Evolutionary conservation across 1,140 invertebrate species (phyloP).

Genomic region (honey bee (Apis mellifera)): Amel_HAv3.1 CM009945.2:5751001-5751500

Average conservation of each 20-base stretch:
- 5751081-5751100: conserved; percentile 79
- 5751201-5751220: not conserved
- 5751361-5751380: too few species aligned
- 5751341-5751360: too few species aligned
- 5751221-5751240: not conserved
- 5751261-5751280: not conserved
- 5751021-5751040: conserved; percentile 62
- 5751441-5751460: conserved; percentile 78
- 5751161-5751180: not conserved
- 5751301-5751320: not conserved
- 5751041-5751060: conserved; percentile 49
- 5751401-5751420: too few species aligned
- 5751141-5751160: not conserved
- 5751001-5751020: conserved; percentile 73
- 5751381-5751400: not conserved
- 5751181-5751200: too few species aligned
- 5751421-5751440: conserved; percentile 65
- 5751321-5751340: not conserved
- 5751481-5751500: conserved; percentile 69
- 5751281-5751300: not conserved
- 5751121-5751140: conserved; percentile 46
- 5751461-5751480: conserved; percentile 74
- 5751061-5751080: conserved; percentile 71
- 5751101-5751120: conserved; percentile 66
- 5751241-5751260: too few species aligned